These are phyloP conservation scores for Panagrolaimus sp. DNA, from an alignment of 1,140 invertebrate genomes.

Conservation along the genomic window DNA sequence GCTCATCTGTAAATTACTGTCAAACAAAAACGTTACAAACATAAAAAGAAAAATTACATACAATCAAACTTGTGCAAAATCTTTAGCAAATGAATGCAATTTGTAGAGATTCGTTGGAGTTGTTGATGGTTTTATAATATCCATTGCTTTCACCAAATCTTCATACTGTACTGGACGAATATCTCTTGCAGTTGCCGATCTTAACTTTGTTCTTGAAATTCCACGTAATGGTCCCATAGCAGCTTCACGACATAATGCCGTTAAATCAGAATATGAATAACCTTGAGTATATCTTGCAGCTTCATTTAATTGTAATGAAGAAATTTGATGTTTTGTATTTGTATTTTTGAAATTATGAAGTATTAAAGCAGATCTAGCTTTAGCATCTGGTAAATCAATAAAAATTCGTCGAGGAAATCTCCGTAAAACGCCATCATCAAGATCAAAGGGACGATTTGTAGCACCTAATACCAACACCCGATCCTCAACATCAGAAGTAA, in stretches of 20 bases:
- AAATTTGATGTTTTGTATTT: slow-evolving; percentile 66
- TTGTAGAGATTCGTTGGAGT: slow-evolving; percentile 3
- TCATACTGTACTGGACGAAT: no score
- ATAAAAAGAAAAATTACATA: no score
- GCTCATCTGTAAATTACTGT: neutral
- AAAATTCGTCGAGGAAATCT: slow-evolving; percentile 81
- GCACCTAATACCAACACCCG: slow-evolving; percentile 89
- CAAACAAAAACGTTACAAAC: neutral
- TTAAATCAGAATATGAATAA: slow-evolving; percentile 42
- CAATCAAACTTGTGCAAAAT: neutral
- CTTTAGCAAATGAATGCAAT: slow-evolving; percentile 20
- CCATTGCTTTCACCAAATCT: no score
- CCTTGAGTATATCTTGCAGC: slow-evolving; percentile 31
- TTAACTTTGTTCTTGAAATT: no score
- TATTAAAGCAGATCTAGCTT: slow-evolving; percentile 64
- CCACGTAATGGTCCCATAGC: slow-evolving; percentile 38
- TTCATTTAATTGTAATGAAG: slow-evolving; percentile 14
- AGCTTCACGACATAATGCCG: slow-evolving; percentile 37
- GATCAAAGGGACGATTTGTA: slow-evolving; percentile 86
- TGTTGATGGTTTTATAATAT: neutral
- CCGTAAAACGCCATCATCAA: slow-evolving; percentile 78
- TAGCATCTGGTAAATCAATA: slow-evolving; percentile 74
- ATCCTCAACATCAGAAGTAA: slow-evolving; percentile 77
- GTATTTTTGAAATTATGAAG: slow-evolving; percentile 71
- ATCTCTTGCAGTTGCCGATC: neutral